Evolutionary conservation across 2,797 vertebrate species (phyloP).

Genomic region (Hippoglossus hippoglossus): DNA sequence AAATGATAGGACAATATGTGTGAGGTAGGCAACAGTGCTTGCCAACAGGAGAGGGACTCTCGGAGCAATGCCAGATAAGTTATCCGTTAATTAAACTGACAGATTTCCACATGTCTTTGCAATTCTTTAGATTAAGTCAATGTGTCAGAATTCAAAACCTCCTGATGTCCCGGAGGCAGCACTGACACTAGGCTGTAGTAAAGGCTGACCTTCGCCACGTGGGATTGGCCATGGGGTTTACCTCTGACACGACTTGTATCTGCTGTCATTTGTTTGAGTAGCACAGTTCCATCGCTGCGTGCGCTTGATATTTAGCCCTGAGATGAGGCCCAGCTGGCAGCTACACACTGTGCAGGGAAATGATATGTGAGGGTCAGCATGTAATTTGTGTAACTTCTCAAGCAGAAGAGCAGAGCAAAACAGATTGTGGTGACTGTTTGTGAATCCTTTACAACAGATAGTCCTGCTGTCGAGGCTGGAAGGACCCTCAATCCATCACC

Average conservation of each 20-base stretch:
- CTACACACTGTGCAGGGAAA: constrained; percentile 8
- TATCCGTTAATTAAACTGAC: constrained; percentile 30
- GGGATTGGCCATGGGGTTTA: constrained; percentile 26
- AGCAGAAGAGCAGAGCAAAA: constrained; percentile 10
- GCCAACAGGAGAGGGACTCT: not conserved
- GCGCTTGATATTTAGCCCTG: constrained; percentile 37
- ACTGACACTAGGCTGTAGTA: constrained; percentile 21
- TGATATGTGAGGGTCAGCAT: constrained; percentile 13
- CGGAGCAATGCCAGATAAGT: constrained; percentile 25
- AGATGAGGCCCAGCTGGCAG: constrained; percentile 23
- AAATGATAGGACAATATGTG: not conserved
- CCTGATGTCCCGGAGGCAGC: constrained; percentile 7
- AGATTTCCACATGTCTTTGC: constrained; percentile 35
- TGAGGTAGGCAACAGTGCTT: constrained; percentile 4
- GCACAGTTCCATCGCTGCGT: constrained; percentile 14
- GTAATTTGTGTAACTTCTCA: constrained; percentile 20
- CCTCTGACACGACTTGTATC: constrained; percentile 28
- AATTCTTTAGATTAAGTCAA: not conserved
- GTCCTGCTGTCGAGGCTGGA: not conserved
- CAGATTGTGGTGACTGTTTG: constrained; percentile 17
- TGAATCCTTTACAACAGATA: constrained; percentile 5
- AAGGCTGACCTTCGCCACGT: constrained; percentile 49
- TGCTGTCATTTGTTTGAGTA: constrained; percentile 22
- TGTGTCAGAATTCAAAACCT: constrained; percentile 14
- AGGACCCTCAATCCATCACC: constrained; percentile 13